Base-by-base conservation (phyloP, 2,888 invertebrate species). In the Cabera pusaria region DNA sequence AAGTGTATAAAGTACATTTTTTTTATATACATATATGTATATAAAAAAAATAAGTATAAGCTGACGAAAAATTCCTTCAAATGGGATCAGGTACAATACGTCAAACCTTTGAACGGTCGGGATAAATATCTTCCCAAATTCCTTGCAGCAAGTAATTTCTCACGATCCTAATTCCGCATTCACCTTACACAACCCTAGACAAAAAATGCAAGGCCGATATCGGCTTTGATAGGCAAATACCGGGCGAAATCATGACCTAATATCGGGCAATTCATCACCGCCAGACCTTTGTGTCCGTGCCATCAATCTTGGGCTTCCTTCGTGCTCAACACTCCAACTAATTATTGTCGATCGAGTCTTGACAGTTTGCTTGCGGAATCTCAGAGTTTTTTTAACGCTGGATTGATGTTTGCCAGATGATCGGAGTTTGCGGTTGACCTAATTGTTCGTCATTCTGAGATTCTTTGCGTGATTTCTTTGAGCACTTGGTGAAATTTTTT, bases 201-300 rank as follows among this genome's bases (percentile, higher is more conserved):
- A 72, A 80, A 76, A 77, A 77, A 70, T 69, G 63, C 67, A 66
- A 59, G 66, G 60, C 59, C 59, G 65, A 72, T 69, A 68, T 67
- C 65, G 69, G 60, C 49, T 52, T 61, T 64, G 80, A 83, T 85
- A 86, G 77, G 85, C 83, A 86, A 86, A 87, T 85, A 79, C 74
- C 74, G 74, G 55, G 70, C 74, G 71, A 71, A 86, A 85, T 85
- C 83, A 85, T 85, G 85, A 85, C 83, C 84, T 85, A 82, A 85
- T 83, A 85, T 83, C 69, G 69, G 63, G 83, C 76, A 81, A 86
- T 87, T 84, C 83, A 86, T 87, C 87, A 87, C 84, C 71, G 83
- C 76, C 82, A 84, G 76, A 81, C 84, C 84, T 83, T 78, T 78
- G 82, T 79, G 78, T 72, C 67, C 59, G 42, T 52, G 64, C 74